Evolutionary conservation across 2,113 vertebrate genomes (phyloP), one percentile per base, ranked within the genome.

Genomic region (Takifugu flavidus): DNA sequence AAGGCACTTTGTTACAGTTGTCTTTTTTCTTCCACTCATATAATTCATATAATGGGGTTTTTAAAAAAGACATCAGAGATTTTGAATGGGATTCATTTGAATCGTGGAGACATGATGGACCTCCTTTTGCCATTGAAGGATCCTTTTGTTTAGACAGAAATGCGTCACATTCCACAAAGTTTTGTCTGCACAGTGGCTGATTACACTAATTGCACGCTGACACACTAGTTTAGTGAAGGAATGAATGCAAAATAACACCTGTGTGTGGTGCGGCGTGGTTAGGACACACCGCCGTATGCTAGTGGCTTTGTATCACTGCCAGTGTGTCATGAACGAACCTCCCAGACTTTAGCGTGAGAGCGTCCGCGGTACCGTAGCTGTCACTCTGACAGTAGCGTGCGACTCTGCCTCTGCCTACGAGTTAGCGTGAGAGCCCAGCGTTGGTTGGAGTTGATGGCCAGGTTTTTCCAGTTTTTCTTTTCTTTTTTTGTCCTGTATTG

Each of bases 401-500:
- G 86, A 91, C 85, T 75, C 70, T 70, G 81, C 78, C 79, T 84
- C 68, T 82, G 77, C 76, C 75, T 85, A 66, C 49, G 67, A 52
- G 80, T 83, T 91, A 89, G 91, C 91, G 91, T 92, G 91, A 90
- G 83, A 92, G 89, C 83, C 78, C 65, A 59, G 75, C 77, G 58
- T 11, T 85, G 69, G 77, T 70, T 84, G 63, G 62, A 77, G 89
- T 85, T 90, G 91, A 89, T 84, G 76, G 80, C 87, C 91, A 88
- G 90, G 91, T 91, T 91, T 91, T 92, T 90, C 90, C 89, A 89
- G 90, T 90, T 91, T 87, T 82, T 77, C 59, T 34, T 26, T 70
- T 26, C 68, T 61, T 70, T 78, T 78, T 70, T 72, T 75, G 59
- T 85, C 82, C 78, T 78, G 59, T 62, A 60, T 83, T 80, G 78